phyloP scores from a whole-genome alignment of 2,113 vertebrate genomes.

The Eurypyga helias region DNA sequence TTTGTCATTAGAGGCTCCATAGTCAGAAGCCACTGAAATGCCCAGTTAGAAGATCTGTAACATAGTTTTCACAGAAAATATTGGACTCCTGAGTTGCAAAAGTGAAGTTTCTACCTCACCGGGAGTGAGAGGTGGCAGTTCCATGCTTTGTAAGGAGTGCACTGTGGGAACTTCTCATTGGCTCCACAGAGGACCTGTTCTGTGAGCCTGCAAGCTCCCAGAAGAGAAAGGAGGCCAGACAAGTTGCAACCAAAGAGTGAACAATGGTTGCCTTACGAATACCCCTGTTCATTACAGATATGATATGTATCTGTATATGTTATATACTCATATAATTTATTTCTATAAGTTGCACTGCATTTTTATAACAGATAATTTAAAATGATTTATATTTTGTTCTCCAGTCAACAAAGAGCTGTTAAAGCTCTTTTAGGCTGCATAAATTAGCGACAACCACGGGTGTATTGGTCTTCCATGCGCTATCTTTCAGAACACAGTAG shows the following conservation, averaged over 20 bases:
- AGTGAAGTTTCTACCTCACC: neutral
- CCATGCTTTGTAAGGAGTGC: rapidly evolving
- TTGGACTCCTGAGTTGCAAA: neutral
- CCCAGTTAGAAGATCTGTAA: neutral
- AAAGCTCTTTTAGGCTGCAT: neutral
- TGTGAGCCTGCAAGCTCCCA: neutral
- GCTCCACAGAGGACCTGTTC: neutral
- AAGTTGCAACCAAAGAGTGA: neutral
- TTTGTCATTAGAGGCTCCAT: neutral
- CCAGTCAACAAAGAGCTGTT: neutral
- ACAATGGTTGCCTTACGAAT: neutral
- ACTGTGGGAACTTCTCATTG: rapidly evolving
- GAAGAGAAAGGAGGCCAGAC: neutral
- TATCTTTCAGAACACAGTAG: neutral
- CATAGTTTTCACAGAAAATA: neutral
- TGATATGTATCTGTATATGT: neutral
- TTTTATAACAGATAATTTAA: too few species aligned
- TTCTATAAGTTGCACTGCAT: too few species aligned
- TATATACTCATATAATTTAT: too few species aligned
- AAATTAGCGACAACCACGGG: neutral
- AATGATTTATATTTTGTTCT: too few species aligned
- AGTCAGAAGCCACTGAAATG: neutral
- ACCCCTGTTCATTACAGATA: neutral
- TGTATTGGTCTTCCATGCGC: neutral
- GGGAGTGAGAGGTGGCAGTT: neutral